A percentile compares a stretch with the other conserved stretches of the same genome.
phyloP scores from a whole-genome alignment of 2,113 vertebrate species.

The Rhabdornis inornatus region DNA sequence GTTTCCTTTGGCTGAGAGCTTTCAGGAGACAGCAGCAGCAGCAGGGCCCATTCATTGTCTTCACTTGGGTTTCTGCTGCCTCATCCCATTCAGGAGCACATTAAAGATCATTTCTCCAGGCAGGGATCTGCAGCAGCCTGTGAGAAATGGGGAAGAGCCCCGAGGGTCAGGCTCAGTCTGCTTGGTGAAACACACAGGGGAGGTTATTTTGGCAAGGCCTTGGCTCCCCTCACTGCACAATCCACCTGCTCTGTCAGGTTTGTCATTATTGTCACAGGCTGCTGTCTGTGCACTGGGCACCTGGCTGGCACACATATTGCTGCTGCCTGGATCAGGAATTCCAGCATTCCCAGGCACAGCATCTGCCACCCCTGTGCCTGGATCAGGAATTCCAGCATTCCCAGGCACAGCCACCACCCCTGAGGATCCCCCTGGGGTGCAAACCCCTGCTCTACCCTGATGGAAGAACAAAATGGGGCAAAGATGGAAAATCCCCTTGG shows the following conservation, averaged over 20 bases:
- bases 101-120: neutral
- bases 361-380: rapidly evolving
- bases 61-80: neutral
- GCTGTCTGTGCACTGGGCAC: neutral
- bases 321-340: neutral
- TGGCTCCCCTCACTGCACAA: neutral
- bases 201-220: neutral
- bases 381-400: neutral
- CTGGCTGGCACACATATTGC: rapidly evolving
- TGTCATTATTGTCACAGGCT: rapidly evolving
- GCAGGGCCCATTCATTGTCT: neutral
- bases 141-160: neutral
- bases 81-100: neutral
- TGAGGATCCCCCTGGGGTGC: rapidly evolving
- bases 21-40: neutral
- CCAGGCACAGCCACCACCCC: rapidly evolving
- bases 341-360: no score
- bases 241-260: neutral
- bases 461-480: neutral
- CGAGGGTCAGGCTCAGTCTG: rapidly evolving
- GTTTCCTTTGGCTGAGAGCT: neutral
- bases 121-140: neutral
- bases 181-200: neutral
- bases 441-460: neutral
- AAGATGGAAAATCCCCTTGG: neutral